Evolutionary conservation across 2,888 invertebrate species (phyloP).

Genomic region (Globia sparganii): DNA sequence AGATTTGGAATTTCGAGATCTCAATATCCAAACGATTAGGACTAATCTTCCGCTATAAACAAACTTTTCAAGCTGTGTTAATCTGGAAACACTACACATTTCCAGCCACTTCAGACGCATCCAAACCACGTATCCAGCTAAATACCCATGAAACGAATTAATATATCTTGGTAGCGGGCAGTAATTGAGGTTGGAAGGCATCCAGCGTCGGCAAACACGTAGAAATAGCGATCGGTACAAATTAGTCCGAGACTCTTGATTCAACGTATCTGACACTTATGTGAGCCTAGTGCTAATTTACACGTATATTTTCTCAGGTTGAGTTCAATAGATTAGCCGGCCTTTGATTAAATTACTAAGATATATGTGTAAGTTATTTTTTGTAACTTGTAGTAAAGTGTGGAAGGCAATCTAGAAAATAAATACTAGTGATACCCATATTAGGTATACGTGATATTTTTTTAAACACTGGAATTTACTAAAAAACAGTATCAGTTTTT

Average conservation of each 20-base stretch:
- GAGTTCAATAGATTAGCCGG: background rate
- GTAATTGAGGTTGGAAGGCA: conserved; percentile 54
- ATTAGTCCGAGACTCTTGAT: conserved; percentile 39
- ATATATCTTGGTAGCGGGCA: conserved; percentile 29
- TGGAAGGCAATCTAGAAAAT: background rate
- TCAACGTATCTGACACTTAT: conserved; percentile 24
- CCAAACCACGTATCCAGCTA: conserved; percentile 13
- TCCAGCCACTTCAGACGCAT: background rate
- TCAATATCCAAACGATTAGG: background rate
- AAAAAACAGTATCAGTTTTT: background rate
- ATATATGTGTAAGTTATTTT: background rate
- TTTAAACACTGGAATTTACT: background rate
- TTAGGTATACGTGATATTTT: background rate
- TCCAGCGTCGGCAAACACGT: conserved; percentile 45
- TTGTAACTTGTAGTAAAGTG: background rate
- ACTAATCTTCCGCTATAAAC: background rate
- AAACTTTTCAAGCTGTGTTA: background rate
- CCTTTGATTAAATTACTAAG: background rate
- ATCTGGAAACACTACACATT: background rate
- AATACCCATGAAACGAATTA: conserved; percentile 34
- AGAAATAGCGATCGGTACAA: conserved; percentile 41
- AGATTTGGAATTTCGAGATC: background rate
- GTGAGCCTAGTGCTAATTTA: conserved; percentile 15
- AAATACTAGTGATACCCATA: background rate
- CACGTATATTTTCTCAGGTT: background rate